These are phyloP conservation scores for Drosophila obscura DNA, from an alignment of 1,140 invertebrate genomes.

Conservation along the genomic window DNA sequence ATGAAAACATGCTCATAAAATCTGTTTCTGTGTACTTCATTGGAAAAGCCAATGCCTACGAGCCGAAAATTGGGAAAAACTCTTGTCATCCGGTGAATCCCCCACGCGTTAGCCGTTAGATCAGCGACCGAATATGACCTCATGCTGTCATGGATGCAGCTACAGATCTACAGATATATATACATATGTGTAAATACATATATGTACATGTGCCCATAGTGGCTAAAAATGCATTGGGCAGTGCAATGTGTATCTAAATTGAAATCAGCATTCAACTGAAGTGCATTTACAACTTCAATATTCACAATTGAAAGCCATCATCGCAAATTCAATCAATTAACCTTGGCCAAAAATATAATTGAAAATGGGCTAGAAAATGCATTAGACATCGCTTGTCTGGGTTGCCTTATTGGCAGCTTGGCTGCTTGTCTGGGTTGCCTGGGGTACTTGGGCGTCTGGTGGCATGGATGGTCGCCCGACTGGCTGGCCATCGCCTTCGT, in stretches of 20 bases:
- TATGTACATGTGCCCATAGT: constrained; percentile 6
- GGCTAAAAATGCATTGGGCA: constrained; percentile 54
- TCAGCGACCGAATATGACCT: constrained; percentile 13
- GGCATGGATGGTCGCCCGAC: constrained; percentile 45
- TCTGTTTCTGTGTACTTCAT: constrained; percentile 31
- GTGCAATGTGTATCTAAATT: constrained; percentile 59
- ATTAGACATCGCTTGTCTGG: constrained; percentile 57
- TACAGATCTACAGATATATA: too few species aligned
- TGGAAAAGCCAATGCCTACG: constrained; percentile 50
- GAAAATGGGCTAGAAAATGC: constrained; percentile 73
- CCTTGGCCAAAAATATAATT: constrained; percentile 72
- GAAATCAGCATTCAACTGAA: constrained; percentile 70
- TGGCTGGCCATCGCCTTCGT: constrained; percentile 40
- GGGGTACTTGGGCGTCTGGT: constrained; percentile 8
- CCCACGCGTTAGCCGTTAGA: constrained; percentile 15
- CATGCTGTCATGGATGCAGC: neutral
- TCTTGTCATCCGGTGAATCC: constrained; percentile 47
- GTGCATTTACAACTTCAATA: constrained; percentile 74
- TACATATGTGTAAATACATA: too few species aligned
- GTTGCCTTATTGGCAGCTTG: constrained; percentile 49
- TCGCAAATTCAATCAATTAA: constrained; percentile 63
- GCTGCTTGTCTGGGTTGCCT: constrained; percentile 23
- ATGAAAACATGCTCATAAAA: constrained; percentile 60
- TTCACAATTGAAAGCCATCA: constrained; percentile 61
- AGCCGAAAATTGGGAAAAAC: constrained; percentile 27